Percentiles rank a stretch among this genome's conserved stretches.
These are phyloP conservation scores for Cecidostiba fungosa DNA, from an alignment of 2,888 invertebrate genomes.

Conservation along the genomic window DNA sequence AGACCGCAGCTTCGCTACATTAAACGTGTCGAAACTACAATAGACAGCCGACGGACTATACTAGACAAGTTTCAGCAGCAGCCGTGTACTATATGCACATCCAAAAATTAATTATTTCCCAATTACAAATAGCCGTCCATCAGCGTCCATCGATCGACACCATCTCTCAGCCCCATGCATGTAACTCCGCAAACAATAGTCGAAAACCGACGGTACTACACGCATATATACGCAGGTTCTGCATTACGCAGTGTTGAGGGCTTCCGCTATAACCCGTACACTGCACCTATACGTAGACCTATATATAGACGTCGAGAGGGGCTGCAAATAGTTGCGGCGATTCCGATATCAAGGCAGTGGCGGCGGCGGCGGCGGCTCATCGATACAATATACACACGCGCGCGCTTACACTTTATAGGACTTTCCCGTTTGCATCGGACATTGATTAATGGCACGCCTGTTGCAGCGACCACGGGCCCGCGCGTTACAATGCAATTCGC, in stretches of 20 bases:
- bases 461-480: conserved; percentile 72
- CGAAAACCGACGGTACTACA: not conserved
- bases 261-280: too few relatives aligned
- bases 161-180: conserved; percentile 24
- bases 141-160: conserved; percentile 61
- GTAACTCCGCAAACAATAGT: conserved; percentile 56
- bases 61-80: conserved; percentile 38
- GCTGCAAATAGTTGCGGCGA: conserved; percentile 44
- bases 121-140: conserved; percentile 62
- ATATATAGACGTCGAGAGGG: conserved; percentile 32
- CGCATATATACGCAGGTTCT: conserved; percentile 28
- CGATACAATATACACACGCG: not conserved
- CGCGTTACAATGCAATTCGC: conserved; percentile 80
- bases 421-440: conserved; percentile 73
- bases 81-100: not conserved
- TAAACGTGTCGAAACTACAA: conserved; percentile 7
- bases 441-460: conserved; percentile 81
- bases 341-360: conserved; percentile 39
- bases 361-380: not conserved
- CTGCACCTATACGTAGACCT: too few relatives aligned
- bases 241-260: conserved; percentile 31
- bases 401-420: conserved; percentile 26
- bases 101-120: conserved; percentile 62
- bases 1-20: not conserved
- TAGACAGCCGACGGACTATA: conserved; percentile 18